phyloP scores from a whole-genome alignment of 2,113 vertebrate genomes.

The Myotis brandtii region DNA sequence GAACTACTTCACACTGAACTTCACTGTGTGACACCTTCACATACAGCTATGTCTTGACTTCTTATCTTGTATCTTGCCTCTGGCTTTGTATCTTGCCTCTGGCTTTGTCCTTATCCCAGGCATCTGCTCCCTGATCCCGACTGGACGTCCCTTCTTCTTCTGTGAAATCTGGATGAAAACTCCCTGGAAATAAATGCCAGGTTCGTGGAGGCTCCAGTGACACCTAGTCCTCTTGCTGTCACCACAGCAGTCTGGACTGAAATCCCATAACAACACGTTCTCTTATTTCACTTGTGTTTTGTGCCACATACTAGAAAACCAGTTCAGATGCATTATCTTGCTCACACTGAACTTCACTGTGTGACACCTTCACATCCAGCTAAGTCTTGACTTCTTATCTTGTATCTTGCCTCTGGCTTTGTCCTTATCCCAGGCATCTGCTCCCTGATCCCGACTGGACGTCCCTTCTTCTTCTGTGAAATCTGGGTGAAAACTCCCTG shows the following conservation, averaged over 20 bases:
- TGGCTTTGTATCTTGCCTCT: neutral
- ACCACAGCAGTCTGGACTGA: neutral
- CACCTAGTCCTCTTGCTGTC: too few species aligned
- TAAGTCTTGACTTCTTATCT: neutral
- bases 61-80: neutral
- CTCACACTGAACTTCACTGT: neutral
- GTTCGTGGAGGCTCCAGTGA: accelerated
- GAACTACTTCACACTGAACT: neutral
- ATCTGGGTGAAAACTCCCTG: neutral
- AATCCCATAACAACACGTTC: neutral
- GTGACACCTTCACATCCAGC: neutral
- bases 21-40: neutral
- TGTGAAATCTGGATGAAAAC: neutral
- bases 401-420: neutral
- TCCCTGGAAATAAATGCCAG: too few species aligned
- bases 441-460: neutral
- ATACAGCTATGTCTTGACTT: neutral
- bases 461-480: neutral
- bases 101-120: neutral
- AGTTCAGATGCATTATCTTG: neutral
- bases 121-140: neutral
- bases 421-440: neutral
- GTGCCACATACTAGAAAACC: neutral
- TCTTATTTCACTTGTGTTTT: neutral
- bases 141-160: too few species aligned